A percentile compares a stretch with the other conserved stretches of the same genome.
Conservation (phyloP, 2,113 vertebrate species). For the Macroglossus sobrinus region DNA sequence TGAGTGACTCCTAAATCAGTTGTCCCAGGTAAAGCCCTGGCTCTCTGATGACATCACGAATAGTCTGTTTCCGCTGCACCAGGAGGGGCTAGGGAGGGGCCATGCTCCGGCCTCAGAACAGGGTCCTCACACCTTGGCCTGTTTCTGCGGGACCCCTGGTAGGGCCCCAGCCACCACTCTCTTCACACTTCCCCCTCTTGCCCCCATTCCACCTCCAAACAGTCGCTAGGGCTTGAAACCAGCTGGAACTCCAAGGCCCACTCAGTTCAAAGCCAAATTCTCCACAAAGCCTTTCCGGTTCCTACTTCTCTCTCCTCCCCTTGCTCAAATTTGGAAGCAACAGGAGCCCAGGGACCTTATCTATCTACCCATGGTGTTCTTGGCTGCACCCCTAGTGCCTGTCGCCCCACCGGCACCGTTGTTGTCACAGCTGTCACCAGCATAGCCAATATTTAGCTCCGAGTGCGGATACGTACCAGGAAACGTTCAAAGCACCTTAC, state of each 20-base stretch:
- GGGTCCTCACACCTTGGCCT: neutral
- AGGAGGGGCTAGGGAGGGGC: neutral
- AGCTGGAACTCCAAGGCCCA: neutral
- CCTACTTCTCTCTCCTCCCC: neutral
- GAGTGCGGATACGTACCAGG: neutral
- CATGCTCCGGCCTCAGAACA: neutral
- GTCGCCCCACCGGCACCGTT: neutral
- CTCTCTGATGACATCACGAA: neutral
- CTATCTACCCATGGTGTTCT: neutral
- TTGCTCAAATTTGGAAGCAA: neutral
- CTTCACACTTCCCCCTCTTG: neutral
- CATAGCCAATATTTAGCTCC: neutral
- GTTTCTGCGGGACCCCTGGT: neutral
- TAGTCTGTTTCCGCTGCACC: neutral
- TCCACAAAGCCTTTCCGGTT: neutral
- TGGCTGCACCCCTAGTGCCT: neutral
- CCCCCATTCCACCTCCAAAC: neutral
- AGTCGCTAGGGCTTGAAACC: neutral
- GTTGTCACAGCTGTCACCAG: neutral
- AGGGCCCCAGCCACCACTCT: too few relatives aligned
- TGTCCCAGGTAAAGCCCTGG: neutral
- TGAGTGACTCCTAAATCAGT: neutral
- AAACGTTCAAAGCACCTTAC: neutral
- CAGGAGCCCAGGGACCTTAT: neutral
- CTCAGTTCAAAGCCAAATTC: neutral